Base-by-base conservation (phyloP, 2,888 invertebrate genomes). In the Drosophila villosipedis region DNA sequence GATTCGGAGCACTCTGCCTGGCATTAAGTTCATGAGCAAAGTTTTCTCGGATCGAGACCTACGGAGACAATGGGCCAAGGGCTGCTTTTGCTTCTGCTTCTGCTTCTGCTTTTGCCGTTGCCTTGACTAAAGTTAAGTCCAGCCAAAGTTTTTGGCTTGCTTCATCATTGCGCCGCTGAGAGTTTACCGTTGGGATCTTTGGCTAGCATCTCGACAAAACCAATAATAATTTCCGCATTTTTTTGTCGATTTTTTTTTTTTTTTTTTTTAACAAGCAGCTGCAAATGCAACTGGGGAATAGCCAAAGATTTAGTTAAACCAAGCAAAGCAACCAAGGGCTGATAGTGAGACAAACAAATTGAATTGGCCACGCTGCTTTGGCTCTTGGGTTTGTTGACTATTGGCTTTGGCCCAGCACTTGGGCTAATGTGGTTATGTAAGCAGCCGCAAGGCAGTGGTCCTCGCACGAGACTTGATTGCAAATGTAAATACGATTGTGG, bases 1-100 rank as follows among this genome's bases (percentile, higher is more conserved):
- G 52, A 50, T 73, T 37, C 39, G 47, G 37, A 43, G 70, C 78
- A 60, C 64, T 72, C 69, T 74, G 74, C 61, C 68, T 55, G 70
- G 79, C 79, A 84, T 87, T 83, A 84, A 87, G 89, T 86, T 86
- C 87, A 86, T 86, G 83, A 76, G 89, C 72, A 86, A 86, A 86
- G 76, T 81, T 86, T 78, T 65, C 35, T 30, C 43, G 47, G 68
- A 53, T 60, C 61, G 70, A 75, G 76, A 68, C 35, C 65, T 37
- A 37, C 47, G 65, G 68, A 82, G 84, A 87, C 84, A 87, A 87
- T 81, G 81, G 78, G 54, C 66, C 57, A 67, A 62, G 53, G 55
- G n/a, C 66, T 59, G 64, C 16, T 49, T 31, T 9, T 39, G n/a
- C n/a, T n/a, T n/a, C 25, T 25, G n/a, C 43, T 41, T 19, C 31